Evolutionary conservation across 2,797 vertebrate genomes (phyloP).

Genomic region (Mus minutoides): DNA sequence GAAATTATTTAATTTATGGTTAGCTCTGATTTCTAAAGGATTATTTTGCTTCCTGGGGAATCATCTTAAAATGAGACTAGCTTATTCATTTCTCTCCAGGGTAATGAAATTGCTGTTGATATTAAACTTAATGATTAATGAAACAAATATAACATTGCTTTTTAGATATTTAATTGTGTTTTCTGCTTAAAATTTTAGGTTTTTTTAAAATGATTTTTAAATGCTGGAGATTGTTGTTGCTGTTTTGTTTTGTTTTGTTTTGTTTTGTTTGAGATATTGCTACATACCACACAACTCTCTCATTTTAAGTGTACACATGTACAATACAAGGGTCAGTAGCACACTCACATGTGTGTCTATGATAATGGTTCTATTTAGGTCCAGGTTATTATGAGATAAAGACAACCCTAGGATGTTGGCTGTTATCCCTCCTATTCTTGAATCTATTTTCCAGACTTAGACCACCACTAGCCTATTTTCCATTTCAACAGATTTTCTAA

Average conservation of each 20-base stretch:
- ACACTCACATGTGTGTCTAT: not conserved
- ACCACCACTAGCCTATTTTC: not conserved
- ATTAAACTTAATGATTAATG: conserved; percentile 58
- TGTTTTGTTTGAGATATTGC: not conserved
- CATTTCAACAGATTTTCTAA: not conserved
- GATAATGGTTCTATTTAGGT: not conserved
- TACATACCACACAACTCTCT: not conserved
- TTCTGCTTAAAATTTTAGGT: not conserved
- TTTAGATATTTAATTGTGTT: conserved; percentile 40
- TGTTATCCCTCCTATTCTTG: not conserved
- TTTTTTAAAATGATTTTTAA: conserved; percentile 27
- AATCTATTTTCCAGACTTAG: not conserved
- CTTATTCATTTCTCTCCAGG: conserved; percentile 21
- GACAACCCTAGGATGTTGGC: not conserved
- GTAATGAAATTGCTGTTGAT: conserved; percentile 59
- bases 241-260: not conserved
- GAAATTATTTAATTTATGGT: conserved; percentile 62
- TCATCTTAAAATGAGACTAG: conserved; percentile 52
- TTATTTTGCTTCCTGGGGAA: not conserved
- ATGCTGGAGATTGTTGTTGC: not conserved
- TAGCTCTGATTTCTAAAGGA: conserved; percentile 51
- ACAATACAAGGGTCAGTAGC: not conserved
- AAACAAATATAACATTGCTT: conserved; percentile 36
- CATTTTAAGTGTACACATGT: not conserved
- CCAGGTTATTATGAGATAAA: not conserved